Evolutionary conservation across 2,113 vertebrate genomes (phyloP).

Genomic region (Siphamia tubifer): DNA sequence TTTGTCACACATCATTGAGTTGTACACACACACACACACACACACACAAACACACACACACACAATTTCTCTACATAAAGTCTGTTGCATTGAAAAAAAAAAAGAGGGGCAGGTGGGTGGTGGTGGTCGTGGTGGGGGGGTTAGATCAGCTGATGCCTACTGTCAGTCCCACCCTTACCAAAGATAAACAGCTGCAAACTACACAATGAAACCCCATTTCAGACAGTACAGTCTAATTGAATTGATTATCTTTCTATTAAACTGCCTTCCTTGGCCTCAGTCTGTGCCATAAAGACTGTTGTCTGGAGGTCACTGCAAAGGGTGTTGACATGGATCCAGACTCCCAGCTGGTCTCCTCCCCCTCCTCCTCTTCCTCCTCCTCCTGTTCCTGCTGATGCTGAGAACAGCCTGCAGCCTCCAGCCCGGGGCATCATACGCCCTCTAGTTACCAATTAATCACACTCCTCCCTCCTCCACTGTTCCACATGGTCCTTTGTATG

Average conservation of each 20-base stretch:
- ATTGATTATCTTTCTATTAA: not conserved
- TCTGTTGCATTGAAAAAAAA: conserved; percentile 2
- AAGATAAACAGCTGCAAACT: too few relatives aligned
- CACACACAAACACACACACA: too few relatives aligned
- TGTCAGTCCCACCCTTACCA: not conserved
- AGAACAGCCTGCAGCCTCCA: conserved; percentile 28
- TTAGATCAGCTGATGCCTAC: conserved; percentile 14
- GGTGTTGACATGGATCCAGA: not conserved
- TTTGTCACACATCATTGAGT: not conserved
- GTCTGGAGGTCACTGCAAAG: conserved; percentile 13
- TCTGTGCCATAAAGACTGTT: not conserved
- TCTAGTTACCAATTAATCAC: conserved; percentile 49
- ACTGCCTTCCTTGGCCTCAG: not conserved
- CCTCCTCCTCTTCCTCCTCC: not conserved
- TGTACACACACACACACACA: too few relatives aligned
- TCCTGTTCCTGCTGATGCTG: conserved; percentile 41
- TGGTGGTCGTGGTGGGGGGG: too few relatives aligned
- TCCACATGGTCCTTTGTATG: conserved; percentile 70
- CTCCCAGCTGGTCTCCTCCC: conserved; percentile 43
- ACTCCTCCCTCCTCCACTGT: conserved; percentile 3
- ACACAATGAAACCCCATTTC: too few relatives aligned
- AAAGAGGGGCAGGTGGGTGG: too few relatives aligned
- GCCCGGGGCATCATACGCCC: conserved; percentile 11
- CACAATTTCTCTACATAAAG: not conserved
- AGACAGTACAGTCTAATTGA: not conserved